Evolutionary conservation across 2,113 vertebrate genomes (phyloP).

Genomic region (Tragelaphus buxtoni): DNA sequence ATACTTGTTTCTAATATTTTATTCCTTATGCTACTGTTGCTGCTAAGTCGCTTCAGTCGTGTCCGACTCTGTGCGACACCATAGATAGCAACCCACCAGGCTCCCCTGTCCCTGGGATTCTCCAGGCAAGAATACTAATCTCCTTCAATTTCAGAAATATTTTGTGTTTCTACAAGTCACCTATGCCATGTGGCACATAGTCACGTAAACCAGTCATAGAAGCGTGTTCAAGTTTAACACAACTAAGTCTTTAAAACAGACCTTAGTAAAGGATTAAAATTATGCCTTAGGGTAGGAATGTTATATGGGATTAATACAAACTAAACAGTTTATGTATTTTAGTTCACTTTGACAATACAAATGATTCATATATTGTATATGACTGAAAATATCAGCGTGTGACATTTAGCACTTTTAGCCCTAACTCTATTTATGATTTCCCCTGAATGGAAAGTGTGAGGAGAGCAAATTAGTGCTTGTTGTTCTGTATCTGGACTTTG

Average conservation of each 20-base stretch:
- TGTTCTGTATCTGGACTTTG: background rate
- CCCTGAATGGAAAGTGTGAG: background rate
- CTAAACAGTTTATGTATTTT: background rate
- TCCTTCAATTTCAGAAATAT: background rate
- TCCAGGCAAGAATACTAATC: background rate
- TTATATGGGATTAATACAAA: background rate
- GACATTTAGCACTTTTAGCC: slow-evolving; percentile 12
- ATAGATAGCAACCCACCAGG: no score
- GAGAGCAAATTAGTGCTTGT: background rate
- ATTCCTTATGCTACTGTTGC: background rate
- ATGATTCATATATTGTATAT: background rate
- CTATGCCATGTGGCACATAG: background rate
- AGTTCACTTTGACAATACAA: background rate
- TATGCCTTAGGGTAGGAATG: background rate
- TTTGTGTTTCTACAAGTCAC: slow-evolving; percentile 5
- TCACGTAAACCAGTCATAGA: background rate
- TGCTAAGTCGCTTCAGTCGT: no score
- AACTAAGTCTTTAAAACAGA: slow-evolving; percentile 18
- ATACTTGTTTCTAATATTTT: background rate
- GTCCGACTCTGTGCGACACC: no score
- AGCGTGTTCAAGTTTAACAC: background rate
- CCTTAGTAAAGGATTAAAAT: slow-evolving; percentile 10
- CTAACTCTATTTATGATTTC: background rate
- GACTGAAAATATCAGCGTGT: background rate
- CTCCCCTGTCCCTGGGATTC: no score